Evolutionary conservation across 1,140 invertebrate species (phyloP).

Genomic region (Elysia chlorotica): DNA sequence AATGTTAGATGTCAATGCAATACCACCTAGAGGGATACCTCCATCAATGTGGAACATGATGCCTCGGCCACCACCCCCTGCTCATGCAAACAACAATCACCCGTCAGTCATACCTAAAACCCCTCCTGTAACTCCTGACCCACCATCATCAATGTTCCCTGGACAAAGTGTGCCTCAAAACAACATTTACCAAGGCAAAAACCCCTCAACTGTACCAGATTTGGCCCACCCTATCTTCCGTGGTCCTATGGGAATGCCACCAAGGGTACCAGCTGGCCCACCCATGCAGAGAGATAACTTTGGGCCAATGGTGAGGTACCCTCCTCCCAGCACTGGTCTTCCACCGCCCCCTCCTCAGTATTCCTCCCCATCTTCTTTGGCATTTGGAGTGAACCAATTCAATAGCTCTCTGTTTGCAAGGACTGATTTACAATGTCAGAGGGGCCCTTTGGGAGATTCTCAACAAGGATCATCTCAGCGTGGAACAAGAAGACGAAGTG

Average conservation of each 20-base stretch:
- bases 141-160: constrained; percentile 4
- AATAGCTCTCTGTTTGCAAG: constrained; percentile 11
- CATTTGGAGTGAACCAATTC: constrained; percentile 7
- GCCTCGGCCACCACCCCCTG: constrained; percentile 10
- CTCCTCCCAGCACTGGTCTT: constrained; percentile 4
- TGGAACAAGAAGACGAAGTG: not conserved
- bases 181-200: not conserved
- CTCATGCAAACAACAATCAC: not conserved
- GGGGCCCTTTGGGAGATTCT: not conserved
- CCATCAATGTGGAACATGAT: not conserved
- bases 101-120: not conserved
- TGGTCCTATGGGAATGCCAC: not conserved
- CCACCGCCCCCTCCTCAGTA: constrained; percentile 5
- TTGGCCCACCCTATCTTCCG: constrained; percentile 8
- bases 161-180: not conserved
- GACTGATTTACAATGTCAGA: not conserved
- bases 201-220: not conserved
- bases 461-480: no score
- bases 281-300: constrained; percentile 9
- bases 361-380: not conserved
- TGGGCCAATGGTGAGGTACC: constrained; percentile 14
- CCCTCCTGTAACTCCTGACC: constrained; percentile 4
- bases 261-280: not conserved
- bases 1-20: no score
- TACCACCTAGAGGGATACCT: no score